Percentiles rank a stretch among this genome's conserved stretches.
phyloP scores from a whole-genome alignment of 2,888 invertebrate species.

The Ophioninae sp. region DNA sequence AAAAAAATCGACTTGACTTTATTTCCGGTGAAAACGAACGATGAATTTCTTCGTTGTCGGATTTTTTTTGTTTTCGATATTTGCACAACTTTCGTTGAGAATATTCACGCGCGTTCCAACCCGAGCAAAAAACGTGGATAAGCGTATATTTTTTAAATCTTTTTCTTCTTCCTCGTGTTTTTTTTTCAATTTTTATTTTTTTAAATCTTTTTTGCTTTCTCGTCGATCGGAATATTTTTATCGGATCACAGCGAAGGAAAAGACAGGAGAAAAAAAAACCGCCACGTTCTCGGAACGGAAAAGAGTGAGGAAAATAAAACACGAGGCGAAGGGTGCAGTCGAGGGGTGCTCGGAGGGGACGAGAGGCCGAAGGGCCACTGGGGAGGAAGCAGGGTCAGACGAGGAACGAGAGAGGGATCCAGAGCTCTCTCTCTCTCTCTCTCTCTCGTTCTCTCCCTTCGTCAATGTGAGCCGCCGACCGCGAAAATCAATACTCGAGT shows the following conservation, averaged over 20 bases:
- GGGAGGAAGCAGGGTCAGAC: slow-evolving; percentile 21
- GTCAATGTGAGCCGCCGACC: slow-evolving; percentile 58
- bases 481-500: slow-evolving; percentile 71
- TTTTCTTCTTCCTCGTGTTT: neutral
- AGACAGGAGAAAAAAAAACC: slow-evolving; percentile 21
- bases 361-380: slow-evolving; percentile 23
- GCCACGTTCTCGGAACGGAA: neutral
- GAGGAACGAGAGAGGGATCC: slow-evolving; percentile 14
- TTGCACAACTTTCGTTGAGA: neutral
- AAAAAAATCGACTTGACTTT: no score
- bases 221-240: slow-evolving; percentile 21
- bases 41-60: no score
- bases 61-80: neutral
- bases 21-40: no score
- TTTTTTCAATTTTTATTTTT: no score
- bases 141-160: neutral
- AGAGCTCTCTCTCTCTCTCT: slow-evolving; percentile 19
- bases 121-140: neutral
- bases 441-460: slow-evolving; percentile 28
- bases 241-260: slow-evolving; percentile 31
- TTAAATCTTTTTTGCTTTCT: neutral
- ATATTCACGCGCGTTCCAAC: neutral
- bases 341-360: slow-evolving; percentile 37
- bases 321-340: slow-evolving; percentile 7
- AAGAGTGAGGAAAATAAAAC: slow-evolving; percentile 23